Evolutionary conservation across 1,140 invertebrate species (phyloP), one percentile per base, ranked within the genome.

Genomic region (Helicoverpa zea): DNA sequence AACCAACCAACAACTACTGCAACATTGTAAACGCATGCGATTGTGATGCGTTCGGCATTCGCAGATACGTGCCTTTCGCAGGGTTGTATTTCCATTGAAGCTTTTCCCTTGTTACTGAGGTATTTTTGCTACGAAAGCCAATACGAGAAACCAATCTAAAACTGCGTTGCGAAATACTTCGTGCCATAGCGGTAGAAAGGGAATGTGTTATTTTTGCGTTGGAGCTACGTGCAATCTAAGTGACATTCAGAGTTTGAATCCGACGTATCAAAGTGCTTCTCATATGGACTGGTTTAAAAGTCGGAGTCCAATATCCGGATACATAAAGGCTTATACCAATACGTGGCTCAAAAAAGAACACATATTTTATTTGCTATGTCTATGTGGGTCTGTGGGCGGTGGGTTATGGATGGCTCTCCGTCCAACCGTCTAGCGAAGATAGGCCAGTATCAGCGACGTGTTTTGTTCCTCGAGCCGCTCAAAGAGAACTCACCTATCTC

Each of bases 51-150:
- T 16, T 68, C 43, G 0, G 16, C 64, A 49, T 68, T 68, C 64
- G n/a, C 64, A 68, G 35, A 68, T 68, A 68, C 64, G 43, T 68
- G 64, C 64, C 64, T 68, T 68, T 68, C 43, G 64, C 64, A 68
- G 43, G 4, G 43, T 49, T 49, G 43, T 43, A 16, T 68, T 49
- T 68, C 43, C 43, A 68, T 68, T 68, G 43, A 68, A 68, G 12
- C 64, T 16, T 68, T 66, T 49, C n/a, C 11, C 64, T 68, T 49
- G 16, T 49, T 23, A 68, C 43, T 49, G 14, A 49, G 64, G 64
- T 49, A 68, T 49, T 68, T 43, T 47, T 68, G n/a, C n/a, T 66
- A 16, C 35, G 43, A 29, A 61, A 61, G 12, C 58, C 58, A 29
- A 61, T 30, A 30, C 58, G 23, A 30, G 23, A 43, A 43, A 30